Conservation (phyloP, 1,140 invertebrate species). For the Drosophila baimaii region DNA sequence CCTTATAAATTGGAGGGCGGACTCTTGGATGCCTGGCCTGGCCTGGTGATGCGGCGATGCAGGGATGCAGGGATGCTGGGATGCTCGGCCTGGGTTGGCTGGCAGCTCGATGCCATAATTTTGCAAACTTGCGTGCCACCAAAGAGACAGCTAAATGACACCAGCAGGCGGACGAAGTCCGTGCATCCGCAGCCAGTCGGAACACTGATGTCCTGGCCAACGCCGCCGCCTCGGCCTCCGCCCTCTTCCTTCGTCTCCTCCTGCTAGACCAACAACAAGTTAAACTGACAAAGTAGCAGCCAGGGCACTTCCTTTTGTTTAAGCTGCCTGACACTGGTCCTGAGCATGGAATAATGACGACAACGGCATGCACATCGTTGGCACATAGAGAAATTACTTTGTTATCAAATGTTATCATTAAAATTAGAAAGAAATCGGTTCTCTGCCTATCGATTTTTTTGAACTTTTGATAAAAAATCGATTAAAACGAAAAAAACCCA, state of each 20-base stretch:
- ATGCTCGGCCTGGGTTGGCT: neutral
- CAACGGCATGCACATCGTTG: conserved; percentile 41
- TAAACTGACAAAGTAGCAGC: conserved; percentile 81
- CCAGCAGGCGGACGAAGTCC: conserved; percentile 52
- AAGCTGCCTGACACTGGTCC: conserved; percentile 74
- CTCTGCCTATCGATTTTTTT: too few species aligned
- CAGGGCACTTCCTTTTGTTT: conserved; percentile 79
- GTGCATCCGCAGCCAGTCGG: conserved; percentile 70
- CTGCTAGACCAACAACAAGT: conserved; percentile 48
- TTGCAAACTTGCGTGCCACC: conserved; percentile 81
- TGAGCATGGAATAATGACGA: conserved; percentile 59
- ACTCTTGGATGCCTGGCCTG: neutral
- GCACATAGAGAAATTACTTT: too few species aligned
- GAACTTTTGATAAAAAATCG: too few species aligned
- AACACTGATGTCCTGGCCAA: conserved; percentile 34
- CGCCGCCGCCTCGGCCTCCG: neutral
- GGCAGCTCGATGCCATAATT: conserved; percentile 72
- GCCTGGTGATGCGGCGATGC: neutral
- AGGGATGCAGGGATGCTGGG: neutral
- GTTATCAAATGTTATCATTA: too few species aligned
- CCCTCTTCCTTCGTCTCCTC: neutral
- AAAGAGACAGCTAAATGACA: conserved; percentile 68
- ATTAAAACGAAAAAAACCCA: too few species aligned
- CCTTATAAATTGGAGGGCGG: conserved; percentile 76
- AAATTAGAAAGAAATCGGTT: too few species aligned